phyloP scores from a whole-genome alignment of 92 coral and sea anemone species.

The Hydrozoanthus gracilis region DNA sequence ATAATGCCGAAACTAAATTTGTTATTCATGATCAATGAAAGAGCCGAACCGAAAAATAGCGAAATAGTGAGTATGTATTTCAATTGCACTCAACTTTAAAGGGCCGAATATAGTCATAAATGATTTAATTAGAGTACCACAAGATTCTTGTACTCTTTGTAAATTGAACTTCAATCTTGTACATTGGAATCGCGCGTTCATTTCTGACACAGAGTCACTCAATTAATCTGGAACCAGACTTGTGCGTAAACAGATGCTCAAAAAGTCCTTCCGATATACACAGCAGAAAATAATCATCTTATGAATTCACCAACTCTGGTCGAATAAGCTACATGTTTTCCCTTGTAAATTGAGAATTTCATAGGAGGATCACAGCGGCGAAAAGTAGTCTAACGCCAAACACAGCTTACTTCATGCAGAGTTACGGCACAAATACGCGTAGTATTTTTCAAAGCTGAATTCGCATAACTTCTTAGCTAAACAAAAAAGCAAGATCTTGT shows the following conservation, averaged over 20 bases:
- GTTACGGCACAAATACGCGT: neutral
- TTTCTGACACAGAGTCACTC: conserved; percentile 12
- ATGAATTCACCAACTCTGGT: neutral
- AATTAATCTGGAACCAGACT: conserved; percentile 30
- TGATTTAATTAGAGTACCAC: conserved; percentile 33
- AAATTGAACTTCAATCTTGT: too few relatives aligned
- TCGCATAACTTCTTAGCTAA: neutral
- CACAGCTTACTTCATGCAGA: conserved; percentile 24
- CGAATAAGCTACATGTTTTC: neutral
- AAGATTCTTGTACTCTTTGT: too few relatives aligned
- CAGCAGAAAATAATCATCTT: neutral
- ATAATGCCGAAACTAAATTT: neutral
- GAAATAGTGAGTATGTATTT: neutral
- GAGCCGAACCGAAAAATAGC: neutral
- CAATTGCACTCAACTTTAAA: conserved; percentile 8
- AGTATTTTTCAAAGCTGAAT: conserved; percentile 12
- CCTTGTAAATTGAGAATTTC: neutral
- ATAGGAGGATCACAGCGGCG: conserved; percentile 8
- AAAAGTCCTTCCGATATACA: conserved; percentile 9
- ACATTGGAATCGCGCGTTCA: neutral
- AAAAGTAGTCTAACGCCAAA: neutral
- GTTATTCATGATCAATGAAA: neutral
- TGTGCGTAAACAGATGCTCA: conserved; percentile 17
- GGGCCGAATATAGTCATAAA: neutral
- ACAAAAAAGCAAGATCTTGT: neutral